Conservation (phyloP, 2,888 invertebrate genomes). For the Acleris cristana region DNA sequence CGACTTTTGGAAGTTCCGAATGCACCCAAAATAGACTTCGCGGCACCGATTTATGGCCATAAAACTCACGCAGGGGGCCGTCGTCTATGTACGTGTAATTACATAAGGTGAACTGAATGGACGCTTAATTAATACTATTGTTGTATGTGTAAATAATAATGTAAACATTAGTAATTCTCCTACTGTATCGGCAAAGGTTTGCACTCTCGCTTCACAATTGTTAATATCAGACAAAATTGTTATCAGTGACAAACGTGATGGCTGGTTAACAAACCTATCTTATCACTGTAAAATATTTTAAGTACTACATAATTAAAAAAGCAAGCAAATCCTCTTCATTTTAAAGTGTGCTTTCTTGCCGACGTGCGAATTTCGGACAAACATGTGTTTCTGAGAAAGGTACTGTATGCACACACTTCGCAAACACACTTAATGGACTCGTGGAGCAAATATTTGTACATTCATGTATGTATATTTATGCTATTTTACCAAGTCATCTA, state of each 20-base stretch:
- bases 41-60: constrained; percentile 56
- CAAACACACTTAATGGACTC: not conserved
- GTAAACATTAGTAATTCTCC: too few species aligned
- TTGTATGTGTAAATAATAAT: too few species aligned
- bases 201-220: too few species aligned
- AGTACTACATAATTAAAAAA: too few species aligned
- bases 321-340: too few species aligned
- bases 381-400: constrained; percentile 16
- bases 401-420: not conserved
- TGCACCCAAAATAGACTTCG: constrained; percentile 59
- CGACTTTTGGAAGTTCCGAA: constrained; percentile 48
- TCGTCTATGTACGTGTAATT: not conserved
- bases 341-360: not conserved
- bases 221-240: too few species aligned
- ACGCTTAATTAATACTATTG: not conserved
- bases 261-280: too few species aligned
- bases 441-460: constrained; percentile 28
- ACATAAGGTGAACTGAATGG: constrained; percentile 13
- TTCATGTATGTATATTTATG: constrained; percentile 26
- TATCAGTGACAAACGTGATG: too few species aligned
- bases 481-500: too few species aligned
- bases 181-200: too few species aligned
- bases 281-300: too few species aligned
- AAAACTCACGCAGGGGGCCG: constrained; percentile 19
- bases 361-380: constrained; percentile 21